A percentile compares a stretch with the other conserved stretches of the same genome.
These are phyloP conservation scores for Mesochorus sp. DNA, from an alignment of 2,888 invertebrate genomes.

Conservation along the genomic window DNA sequence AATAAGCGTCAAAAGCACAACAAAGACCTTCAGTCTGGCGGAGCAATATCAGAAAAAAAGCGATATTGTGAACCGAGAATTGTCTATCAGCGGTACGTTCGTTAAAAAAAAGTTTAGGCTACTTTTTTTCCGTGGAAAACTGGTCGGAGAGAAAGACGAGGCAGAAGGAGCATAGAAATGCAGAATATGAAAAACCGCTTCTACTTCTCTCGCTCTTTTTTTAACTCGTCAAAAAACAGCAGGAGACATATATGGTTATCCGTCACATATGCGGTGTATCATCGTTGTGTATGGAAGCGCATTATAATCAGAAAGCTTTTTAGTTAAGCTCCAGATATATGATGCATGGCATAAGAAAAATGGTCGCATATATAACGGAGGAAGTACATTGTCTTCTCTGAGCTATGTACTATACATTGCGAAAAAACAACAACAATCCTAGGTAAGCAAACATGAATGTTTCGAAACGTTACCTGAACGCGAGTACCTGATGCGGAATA, in stretches of 20 bases:
- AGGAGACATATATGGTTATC: conserved; percentile 19
- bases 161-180: background rate
- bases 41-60: too few relatives aligned
- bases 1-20: conserved; percentile 8
- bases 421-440: too few relatives aligned
- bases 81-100: background rate
- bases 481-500: too few relatives aligned
- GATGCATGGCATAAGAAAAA: background rate
- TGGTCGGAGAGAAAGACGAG: background rate
- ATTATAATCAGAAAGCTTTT: background rate
- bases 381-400: background rate
- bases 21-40: background rate
- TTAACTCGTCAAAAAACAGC: background rate
- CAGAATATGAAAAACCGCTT: conserved; percentile 33
- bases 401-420: too few relatives aligned
- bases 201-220: conserved; percentile 13
- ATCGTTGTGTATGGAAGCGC: background rate
- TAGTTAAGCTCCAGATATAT: background rate
- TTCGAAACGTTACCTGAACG: too few relatives aligned
- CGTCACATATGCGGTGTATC: too few relatives aligned
- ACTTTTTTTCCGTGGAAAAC: background rate
- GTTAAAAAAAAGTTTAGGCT: conserved; percentile 15
- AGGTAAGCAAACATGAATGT: too few relatives aligned
- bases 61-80: too few relatives aligned
- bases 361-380: background rate